These are phyloP conservation scores for Mythimna lalbum DNA, from an alignment of 2,888 invertebrate genomes.

Conservation along the genomic window DNA sequence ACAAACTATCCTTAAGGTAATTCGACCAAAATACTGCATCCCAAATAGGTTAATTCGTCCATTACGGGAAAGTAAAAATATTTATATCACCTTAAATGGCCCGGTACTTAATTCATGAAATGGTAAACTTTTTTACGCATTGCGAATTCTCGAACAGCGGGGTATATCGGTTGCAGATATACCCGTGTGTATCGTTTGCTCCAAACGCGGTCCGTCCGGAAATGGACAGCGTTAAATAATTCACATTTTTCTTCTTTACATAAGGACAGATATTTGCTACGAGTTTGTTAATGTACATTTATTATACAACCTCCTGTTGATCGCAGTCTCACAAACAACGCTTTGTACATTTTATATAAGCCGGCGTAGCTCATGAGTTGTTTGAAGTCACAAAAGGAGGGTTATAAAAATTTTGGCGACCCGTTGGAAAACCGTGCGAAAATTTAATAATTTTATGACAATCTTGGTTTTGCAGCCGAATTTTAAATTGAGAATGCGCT, in stretches of 20 bases:
- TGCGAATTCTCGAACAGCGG: conserved; percentile 30
- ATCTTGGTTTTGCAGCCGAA: too few species aligned
- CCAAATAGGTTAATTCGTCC: conserved; percentile 25
- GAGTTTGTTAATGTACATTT: conserved; percentile 23
- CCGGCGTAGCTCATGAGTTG: neutral
- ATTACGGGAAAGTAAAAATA: conserved; percentile 16
- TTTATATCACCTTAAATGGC: conserved; percentile 2
- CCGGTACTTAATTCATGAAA: conserved; percentile 13
- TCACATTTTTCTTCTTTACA: conserved; percentile 44
- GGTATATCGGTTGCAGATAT: conserved; percentile 39
- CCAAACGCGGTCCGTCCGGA: conserved; percentile 38
- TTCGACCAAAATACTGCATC: conserved; percentile 14
- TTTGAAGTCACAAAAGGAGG: neutral
- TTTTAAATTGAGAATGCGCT: too few species aligned
- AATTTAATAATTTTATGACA: too few species aligned
- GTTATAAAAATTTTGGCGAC: neutral
- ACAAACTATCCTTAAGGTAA: neutral
- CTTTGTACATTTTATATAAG: conserved; percentile 36
- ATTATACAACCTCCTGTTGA: conserved; percentile 24
- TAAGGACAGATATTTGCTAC: conserved; percentile 22
- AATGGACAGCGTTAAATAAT: conserved; percentile 52
- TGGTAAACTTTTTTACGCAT: conserved; percentile 19
- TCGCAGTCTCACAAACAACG: conserved; percentile 20
- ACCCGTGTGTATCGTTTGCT: conserved; percentile 9
- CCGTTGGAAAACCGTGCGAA: conserved; percentile 13